These are phyloP conservation scores for Percopsis transmontana DNA, from an alignment of 2,113 vertebrate genomes.

Conservation along the genomic window DNA sequence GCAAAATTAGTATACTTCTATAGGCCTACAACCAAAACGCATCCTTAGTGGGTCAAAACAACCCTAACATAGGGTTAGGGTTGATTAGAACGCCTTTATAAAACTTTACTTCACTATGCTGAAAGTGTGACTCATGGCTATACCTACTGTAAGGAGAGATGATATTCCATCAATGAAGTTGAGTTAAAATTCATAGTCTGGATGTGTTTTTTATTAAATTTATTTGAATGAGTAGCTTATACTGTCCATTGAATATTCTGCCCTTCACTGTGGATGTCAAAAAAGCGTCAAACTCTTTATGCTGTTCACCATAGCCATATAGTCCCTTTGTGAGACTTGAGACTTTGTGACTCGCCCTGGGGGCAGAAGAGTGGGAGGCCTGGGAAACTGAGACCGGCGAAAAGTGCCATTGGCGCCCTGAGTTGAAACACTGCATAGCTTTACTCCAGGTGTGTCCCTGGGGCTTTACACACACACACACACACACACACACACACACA, in stretches of 20 bases:
- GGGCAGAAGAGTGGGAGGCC: slow-evolving; percentile 38
- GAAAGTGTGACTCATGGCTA: neutral
- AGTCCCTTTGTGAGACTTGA: too few species aligned
- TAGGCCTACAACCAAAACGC: too few species aligned
- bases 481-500: slow-evolving; percentile 24
- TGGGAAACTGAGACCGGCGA: slow-evolving; percentile 59
- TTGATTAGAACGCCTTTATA: neutral
- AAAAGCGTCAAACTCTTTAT: too few species aligned
- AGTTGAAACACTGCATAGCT: slow-evolving; percentile 46
- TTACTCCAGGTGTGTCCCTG: slow-evolving; percentile 68
- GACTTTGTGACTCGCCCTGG: slow-evolving; percentile 45
- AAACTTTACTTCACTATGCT: neutral
- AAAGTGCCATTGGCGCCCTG: slow-evolving; percentile 47
- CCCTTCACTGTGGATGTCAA: too few species aligned
- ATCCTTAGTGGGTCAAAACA: too few species aligned
- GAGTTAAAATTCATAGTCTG: too few species aligned
- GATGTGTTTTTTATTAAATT: too few species aligned
- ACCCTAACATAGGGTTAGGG: too few species aligned
- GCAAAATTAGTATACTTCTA: too few species aligned
- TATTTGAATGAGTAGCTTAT: too few species aligned
- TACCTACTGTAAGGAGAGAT: neutral
- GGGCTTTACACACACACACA: slow-evolving; percentile 2
- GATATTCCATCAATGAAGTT: too few species aligned
- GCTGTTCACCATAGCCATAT: neutral
- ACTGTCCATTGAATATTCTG: too few species aligned